Percentiles rank a stretch among this genome's conserved stretches.
These are phyloP conservation scores for Urocyon cinereoargenteus DNA, from an alignment of 2,797 vertebrate genomes.

Conservation along the genomic window DNA sequence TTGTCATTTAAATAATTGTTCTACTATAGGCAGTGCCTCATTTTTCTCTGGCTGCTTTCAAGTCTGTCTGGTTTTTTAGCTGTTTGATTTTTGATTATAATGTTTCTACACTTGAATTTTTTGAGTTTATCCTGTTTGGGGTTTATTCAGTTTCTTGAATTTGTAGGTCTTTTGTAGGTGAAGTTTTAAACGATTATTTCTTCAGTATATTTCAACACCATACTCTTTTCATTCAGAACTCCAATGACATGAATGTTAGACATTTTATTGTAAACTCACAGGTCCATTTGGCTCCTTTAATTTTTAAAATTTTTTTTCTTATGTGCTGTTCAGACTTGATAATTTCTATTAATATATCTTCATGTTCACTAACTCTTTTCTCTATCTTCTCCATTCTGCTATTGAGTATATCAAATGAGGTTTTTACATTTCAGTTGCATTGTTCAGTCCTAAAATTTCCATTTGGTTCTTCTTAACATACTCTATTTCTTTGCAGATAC, in stretches of 20 bases:
- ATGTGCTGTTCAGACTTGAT: neutral
- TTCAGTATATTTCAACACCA: neutral
- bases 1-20: neutral
- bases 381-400: neutral
- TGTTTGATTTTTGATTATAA: neutral
- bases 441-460: neutral
- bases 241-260: neutral
- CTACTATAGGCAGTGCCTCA: neutral
- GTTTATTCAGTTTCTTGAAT: neutral
- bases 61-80: neutral
- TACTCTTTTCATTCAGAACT: neutral
- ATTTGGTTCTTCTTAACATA: neutral
- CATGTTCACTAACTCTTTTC: neutral
- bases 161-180: neutral
- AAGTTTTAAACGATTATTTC: neutral
- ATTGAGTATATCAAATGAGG: neutral
- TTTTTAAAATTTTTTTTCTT: neutral
- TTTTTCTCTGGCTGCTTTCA: constrained; percentile 14
- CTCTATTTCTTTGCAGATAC: neutral
- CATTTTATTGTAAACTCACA: neutral
- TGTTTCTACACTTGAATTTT: neutral
- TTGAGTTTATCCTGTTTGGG: neutral
- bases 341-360: neutral
- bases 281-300: neutral
- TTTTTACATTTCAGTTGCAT: neutral